These are phyloP conservation scores for Tortrix viridana DNA, from an alignment of 2,888 invertebrate genomes.

Conservation along the genomic window DNA sequence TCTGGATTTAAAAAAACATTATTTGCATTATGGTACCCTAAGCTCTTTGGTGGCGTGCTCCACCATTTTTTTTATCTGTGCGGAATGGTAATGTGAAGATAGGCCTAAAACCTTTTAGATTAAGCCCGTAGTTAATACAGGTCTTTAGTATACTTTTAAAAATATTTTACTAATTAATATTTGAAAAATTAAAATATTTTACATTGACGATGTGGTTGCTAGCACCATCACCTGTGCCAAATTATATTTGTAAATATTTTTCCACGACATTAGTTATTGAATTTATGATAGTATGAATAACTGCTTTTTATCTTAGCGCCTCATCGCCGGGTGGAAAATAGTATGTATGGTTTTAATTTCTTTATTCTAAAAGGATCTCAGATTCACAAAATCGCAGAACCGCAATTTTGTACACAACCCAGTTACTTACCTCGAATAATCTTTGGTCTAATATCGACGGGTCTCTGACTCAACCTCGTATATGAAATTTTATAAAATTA, in stretches of 20 bases:
- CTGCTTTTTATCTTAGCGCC: conserved; percentile 45
- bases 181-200: conserved; percentile 55
- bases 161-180: conserved; percentile 64
- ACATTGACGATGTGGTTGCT: conserved; percentile 61
- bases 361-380: no score
- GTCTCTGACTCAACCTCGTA: no score
- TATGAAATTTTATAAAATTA: no score
- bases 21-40: conserved; percentile 9
- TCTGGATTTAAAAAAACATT: conserved; percentile 12
- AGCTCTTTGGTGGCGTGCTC: conserved; percentile 15
- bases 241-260: conserved; percentile 74
- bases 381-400: no score
- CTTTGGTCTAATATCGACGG: no score
- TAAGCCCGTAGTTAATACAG: conserved; percentile 80
- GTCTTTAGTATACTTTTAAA: conserved; percentile 68
- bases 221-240: conserved; percentile 80
- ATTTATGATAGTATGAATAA: conserved; percentile 51
- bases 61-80: conserved; percentile 9
- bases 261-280: conserved; percentile 60
- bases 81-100: conserved; percentile 37
- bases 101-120: conserved; percentile 76
- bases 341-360: no score
- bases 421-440: no score
- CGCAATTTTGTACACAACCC: no score
- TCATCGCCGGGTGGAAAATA: no score